phyloP scores from a whole-genome alignment of 2,797 vertebrate genomes.

The Scarus forsteni region DNA sequence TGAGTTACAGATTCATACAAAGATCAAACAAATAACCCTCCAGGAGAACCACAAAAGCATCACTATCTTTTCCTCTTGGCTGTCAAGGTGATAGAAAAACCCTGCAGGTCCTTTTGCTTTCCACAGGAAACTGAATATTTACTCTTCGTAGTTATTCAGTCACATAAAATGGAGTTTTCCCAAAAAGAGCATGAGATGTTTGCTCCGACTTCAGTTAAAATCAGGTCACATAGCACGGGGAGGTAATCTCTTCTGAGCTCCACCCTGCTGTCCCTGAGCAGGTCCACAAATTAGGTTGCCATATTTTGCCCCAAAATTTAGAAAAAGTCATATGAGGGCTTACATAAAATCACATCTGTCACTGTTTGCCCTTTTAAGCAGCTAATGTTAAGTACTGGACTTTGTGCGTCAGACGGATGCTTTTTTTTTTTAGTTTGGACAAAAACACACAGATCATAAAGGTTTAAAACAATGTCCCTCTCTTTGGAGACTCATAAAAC shows the following conservation, averaged over 20 bases:
- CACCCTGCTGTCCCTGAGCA: constrained; percentile 59
- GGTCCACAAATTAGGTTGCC: constrained; percentile 55
- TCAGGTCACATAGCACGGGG: constrained; percentile 40
- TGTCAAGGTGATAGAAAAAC: constrained; percentile 32
- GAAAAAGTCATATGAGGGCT: constrained; percentile 10
- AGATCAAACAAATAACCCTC: constrained; percentile 44
- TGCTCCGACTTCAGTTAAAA: constrained; percentile 59
- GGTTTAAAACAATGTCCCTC: constrained; percentile 15
- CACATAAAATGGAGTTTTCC: constrained; percentile 44
- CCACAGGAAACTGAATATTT: constrained; percentile 54
- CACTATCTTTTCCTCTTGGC: constrained; percentile 13
- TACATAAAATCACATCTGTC: constrained; percentile 36
- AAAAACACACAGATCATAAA: constrained; percentile 8
- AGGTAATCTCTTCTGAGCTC: constrained; percentile 57
- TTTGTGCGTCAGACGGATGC: not conserved
- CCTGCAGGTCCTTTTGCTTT: constrained; percentile 30
- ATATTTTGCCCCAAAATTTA: constrained; percentile 35
- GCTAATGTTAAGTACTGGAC: constrained; percentile 8
- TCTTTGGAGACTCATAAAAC: constrained; percentile 31
- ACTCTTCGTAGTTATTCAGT: constrained; percentile 48
- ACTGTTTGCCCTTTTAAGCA: constrained; percentile 3
- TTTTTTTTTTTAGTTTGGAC: not conserved
- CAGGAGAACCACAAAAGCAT: constrained; percentile 31
- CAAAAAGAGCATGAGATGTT: constrained; percentile 44
- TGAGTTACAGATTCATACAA: constrained; percentile 17